Evolutionary conservation across 2,888 invertebrate species (phyloP).

Genomic region (Glyphotaelius pellucidus): DNA sequence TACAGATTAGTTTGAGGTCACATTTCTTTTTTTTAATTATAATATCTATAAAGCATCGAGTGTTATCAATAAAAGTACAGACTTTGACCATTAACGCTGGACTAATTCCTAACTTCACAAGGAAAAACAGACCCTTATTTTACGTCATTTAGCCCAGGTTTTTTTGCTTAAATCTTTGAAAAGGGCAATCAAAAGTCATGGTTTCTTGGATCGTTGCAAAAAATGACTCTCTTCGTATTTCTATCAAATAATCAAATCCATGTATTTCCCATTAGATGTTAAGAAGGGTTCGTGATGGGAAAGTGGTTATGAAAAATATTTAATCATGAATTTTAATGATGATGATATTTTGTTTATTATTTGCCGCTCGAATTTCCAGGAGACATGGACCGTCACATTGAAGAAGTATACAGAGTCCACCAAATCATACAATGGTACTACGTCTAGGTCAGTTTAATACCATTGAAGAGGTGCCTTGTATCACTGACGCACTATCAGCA

Average conservation of each 20-base stretch:
- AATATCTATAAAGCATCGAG: too few relatives aligned
- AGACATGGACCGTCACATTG: conserved; percentile 63
- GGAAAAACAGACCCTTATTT: neutral
- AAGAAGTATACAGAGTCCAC: conserved; percentile 59
- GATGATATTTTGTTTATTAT: neutral
- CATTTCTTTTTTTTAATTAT: neutral
- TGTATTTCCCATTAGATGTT: neutral
- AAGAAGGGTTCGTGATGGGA: neutral
- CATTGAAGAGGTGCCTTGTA: neutral
- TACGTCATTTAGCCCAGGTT: neutral
- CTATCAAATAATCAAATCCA: neutral
- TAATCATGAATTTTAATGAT: neutral
- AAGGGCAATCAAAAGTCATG: neutral
- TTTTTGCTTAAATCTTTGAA: neutral
- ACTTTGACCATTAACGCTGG: neutral
- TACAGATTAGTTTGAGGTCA: too few relatives aligned
- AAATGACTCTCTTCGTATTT: neutral
- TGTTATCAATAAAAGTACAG: neutral
- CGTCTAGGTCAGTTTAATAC: conserved; percentile 43
- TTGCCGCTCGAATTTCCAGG: conserved; percentile 57
- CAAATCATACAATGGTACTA: conserved; percentile 62
- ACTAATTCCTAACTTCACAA: neutral
- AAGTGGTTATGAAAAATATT: neutral
- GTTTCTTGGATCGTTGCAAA: neutral
- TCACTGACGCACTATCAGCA: neutral